These are phyloP conservation scores for Amblyteles armatorius DNA, from an alignment of 2,888 invertebrate species.

Conservation along the genomic window DNA sequence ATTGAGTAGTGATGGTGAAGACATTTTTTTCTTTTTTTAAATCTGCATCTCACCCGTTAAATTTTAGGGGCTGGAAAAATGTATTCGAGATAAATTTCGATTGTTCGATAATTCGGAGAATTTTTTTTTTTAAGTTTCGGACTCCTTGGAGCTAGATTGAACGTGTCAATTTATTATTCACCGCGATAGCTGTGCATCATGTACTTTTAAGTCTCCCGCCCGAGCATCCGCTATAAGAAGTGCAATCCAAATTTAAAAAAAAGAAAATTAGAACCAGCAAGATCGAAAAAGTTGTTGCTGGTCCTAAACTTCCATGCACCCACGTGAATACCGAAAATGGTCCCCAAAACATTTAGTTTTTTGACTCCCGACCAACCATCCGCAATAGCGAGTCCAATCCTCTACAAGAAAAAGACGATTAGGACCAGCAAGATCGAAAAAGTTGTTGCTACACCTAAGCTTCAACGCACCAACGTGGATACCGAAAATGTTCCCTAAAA, in stretches of 20 bases:
- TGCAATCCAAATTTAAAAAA: background rate
- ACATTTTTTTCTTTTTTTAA: background rate
- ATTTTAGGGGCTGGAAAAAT: background rate
- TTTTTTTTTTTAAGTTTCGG: background rate
- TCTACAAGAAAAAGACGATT: background rate
- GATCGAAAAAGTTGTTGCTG: background rate
- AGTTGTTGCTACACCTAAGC: background rate
- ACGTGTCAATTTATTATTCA: background rate
- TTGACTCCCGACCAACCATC: no score
- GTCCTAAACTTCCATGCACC: background rate
- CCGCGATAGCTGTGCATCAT: background rate
- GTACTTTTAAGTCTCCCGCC: background rate
- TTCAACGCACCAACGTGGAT: background rate
- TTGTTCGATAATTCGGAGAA: background rate
- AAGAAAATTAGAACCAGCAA: background rate
- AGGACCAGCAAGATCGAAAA: background rate
- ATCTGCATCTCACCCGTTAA: background rate
- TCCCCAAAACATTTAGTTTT: conserved; percentile 33
- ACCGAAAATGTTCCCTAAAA: conserved; percentile 16
- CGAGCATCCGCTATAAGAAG: no score
- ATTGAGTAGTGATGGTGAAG: background rate
- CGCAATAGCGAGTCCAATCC: background rate
- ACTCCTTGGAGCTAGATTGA: background rate
- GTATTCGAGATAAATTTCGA: background rate
- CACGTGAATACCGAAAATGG: background rate